phyloP scores from a whole-genome alignment of 2,113 vertebrate species.

The Cisticola juncidis region DNA sequence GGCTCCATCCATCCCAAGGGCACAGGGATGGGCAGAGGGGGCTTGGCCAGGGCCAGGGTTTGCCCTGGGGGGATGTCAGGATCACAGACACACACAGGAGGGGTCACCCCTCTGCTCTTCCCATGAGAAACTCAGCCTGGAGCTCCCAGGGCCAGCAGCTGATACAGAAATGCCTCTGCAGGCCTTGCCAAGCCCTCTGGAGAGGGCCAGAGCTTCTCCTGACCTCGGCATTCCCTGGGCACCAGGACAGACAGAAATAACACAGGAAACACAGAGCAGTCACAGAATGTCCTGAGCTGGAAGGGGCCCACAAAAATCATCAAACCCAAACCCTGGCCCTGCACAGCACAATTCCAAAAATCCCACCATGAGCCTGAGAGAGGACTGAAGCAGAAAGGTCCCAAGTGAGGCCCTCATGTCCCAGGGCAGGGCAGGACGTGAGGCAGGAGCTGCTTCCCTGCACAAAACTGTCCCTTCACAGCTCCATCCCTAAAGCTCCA shows the following conservation, averaged over 20 bases:
- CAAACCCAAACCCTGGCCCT: neutral
- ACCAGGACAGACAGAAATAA: neutral
- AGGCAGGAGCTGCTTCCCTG: neutral
- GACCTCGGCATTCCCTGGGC: neutral
- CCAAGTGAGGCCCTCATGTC: neutral
- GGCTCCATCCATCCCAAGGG: neutral
- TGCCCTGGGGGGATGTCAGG: neutral
- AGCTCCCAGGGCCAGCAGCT: neutral
- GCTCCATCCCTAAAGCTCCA: neutral
- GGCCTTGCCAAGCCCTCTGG: neutral
- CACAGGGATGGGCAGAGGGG: neutral
- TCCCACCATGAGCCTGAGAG: neutral
- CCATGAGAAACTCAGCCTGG: constrained; percentile 49
- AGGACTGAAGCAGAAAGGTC: neutral
- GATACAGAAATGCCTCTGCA: neutral
- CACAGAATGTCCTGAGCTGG: neutral
- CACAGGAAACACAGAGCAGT: neutral
- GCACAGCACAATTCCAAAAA: neutral
- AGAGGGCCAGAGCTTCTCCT: neutral
- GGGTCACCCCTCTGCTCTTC: constrained; percentile 20
- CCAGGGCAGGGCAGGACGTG: neutral
- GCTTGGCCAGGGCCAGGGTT: neutral
- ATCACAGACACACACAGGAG: neutral
- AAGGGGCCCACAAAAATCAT: neutral
- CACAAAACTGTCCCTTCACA: rapidly evolving